A percentile compares a stretch with the other conserved stretches of the same genome.
Evolutionary conservation across 2,888 invertebrate genomes (phyloP).

Genomic region (Dicyrtomina minuta): DNA sequence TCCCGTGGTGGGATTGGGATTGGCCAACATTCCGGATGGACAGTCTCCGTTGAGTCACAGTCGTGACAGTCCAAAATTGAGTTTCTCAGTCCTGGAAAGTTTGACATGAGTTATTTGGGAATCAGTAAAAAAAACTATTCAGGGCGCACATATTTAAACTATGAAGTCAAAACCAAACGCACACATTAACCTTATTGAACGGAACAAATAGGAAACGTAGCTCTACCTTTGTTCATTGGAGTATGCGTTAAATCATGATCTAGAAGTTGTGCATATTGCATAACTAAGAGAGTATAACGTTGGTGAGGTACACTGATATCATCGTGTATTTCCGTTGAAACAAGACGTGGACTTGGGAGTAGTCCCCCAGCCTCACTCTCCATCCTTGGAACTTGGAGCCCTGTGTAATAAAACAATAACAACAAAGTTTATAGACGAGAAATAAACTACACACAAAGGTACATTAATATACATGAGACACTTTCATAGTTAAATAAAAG

Average conservation of each 20-base stretch:
- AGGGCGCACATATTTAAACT: neutral
- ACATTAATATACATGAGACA: neutral
- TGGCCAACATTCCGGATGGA: conserved; percentile 62
- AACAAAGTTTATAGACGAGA: neutral
- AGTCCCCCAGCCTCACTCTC: conserved; percentile 47
- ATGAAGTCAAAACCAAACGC: neutral
- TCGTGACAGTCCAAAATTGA: conserved; percentile 59
- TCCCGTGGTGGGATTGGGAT: conserved; percentile 61
- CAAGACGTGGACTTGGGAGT: conserved; percentile 59
- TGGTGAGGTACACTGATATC: conserved; percentile 58
- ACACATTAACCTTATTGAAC: neutral
- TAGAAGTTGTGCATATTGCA: conserved; percentile 64
- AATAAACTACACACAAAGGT: neutral
- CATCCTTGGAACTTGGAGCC: conserved; percentile 41
- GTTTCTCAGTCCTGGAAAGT: conserved; percentile 56
- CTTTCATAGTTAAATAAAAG: neutral
- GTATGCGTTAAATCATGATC: conserved; percentile 64
- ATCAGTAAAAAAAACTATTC: neutral
- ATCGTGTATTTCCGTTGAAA: conserved; percentile 60
- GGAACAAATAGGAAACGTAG: neutral
- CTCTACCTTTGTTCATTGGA: conserved; percentile 59
- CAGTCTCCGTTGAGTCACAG: conserved; percentile 59
- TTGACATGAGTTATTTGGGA: neutral
- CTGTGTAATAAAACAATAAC: conserved; percentile 17
- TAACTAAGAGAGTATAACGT: conserved; percentile 61